Evolutionary conservation across 2,888 invertebrate species (phyloP).

Genomic region (Eupithecia insigniata): DNA sequence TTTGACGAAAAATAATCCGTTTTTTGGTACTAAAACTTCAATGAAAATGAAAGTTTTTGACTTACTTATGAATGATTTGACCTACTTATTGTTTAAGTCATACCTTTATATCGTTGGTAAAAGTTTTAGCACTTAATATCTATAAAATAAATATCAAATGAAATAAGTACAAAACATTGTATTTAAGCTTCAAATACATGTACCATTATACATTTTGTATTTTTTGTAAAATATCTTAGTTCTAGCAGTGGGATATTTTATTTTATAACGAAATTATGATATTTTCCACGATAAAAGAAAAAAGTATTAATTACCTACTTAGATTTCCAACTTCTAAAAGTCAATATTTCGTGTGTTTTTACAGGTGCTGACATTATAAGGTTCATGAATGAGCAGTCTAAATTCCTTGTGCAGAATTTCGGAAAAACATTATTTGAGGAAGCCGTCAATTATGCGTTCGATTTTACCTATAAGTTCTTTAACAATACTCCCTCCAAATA

Average conservation of each 20-base stretch:
- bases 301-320: neutral
- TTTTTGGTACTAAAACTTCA: no score
- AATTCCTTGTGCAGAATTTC: constrained; percentile 43
- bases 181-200: neutral
- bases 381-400: constrained; percentile 59
- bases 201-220: neutral
- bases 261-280: neutral
- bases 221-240: neutral
- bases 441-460: constrained; percentile 43
- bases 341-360: constrained; percentile 31
- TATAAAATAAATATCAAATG: neutral
- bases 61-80: no score
- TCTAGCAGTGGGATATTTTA: neutral
- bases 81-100: neutral
- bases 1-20: neutral
- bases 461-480: constrained; percentile 40
- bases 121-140: neutral
- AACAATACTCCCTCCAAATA: constrained; percentile 36
- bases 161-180: neutral
- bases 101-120: neutral
- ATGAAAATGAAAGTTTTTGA: neutral
- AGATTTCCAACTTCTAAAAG: neutral
- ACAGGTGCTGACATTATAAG: constrained; percentile 52
- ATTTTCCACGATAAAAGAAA: neutral
- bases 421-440: constrained; percentile 50